Percentiles rank a stretch among this genome's conserved stretches.
phyloP scores from a whole-genome alignment of 2,888 invertebrate genomes.

The Caenorhabditis zanzibari region DNA sequence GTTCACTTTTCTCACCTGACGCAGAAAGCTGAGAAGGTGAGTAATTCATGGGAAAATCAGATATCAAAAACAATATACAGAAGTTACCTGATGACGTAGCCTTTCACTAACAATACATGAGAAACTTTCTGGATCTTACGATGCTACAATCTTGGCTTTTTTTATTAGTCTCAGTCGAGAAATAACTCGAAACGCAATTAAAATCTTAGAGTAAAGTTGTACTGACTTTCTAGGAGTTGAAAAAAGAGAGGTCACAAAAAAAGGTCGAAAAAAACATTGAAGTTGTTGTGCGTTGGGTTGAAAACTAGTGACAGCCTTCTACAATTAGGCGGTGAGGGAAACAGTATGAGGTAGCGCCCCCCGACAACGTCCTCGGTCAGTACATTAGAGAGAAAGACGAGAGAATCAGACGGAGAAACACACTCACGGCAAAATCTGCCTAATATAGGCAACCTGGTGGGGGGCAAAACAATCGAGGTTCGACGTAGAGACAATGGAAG shows the following conservation, averaged over 20 bases:
- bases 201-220: no score
- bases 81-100: no score
- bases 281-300: conserved; percentile 1
- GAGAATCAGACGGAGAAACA: conserved; percentile 21
- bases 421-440: conserved; percentile 35
- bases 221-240: not conserved
- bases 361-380: conserved; percentile 31
- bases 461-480: conserved; percentile 36
- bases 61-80: no score
- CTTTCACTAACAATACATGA: no score
- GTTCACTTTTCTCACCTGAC: no score
- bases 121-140: no score
- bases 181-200: no score
- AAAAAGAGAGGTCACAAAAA: not conserved
- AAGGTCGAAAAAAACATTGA: not conserved
- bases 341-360: conserved; percentile 22
- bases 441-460: conserved; percentile 34
- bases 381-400: not conserved
- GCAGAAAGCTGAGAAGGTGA: not conserved
- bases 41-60: not conserved
- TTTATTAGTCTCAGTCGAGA: no score
- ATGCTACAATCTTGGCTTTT: no score
- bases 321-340: conserved; percentile 37
- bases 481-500: not conserved
- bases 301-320: conserved; percentile 26